Base-by-base conservation (phyloP, 2,888 invertebrate species). In the Lamellibrachia columna region DNA sequence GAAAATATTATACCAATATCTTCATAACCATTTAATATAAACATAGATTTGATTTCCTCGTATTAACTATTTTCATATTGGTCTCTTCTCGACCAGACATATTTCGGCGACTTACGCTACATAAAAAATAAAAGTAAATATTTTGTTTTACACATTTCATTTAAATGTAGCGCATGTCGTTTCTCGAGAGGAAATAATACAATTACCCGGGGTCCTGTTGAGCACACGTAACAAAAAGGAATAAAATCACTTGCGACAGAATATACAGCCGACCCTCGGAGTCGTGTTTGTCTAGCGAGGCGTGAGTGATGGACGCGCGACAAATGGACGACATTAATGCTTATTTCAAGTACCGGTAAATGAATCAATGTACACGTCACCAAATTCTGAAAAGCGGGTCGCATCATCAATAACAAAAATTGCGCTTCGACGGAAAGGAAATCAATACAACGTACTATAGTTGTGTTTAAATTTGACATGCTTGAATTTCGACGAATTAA, bases 321-420 rank as follows among this genome's bases (percentile, higher is more conserved):
- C 75, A 75, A 75, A 75, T 75, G 75, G 75, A 15, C 75, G 75
- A 75, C 75, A 75, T 75, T 75, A 75, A 75, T 75, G 75, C 75
- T 75, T 75, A 75, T 75, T 75, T 75, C 75, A 75, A 75, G 75
- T 75, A 75, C 75, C 75, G 75, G 75, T n/a, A 75, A 75, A 75
- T n/a, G 75, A 75, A 75, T 75, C 75, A 75, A 75, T 75, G 75
- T 75, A 6, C 75, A 15, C 75, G 75, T 75, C 75, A 75, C 75
- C 75, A 75, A 75, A 75, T n/a, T 75, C 75, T 75, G 75, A 75
- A 75, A 22, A 75, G 75, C 75, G 22, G 75, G 22, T 75, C 75
- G 75, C 22, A n/a, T 75, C 75, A 75, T 75, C 75, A 75, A 75
- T 75, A 75, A 75, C 75, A 75, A 75, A 75, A 75, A 75, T 75